Evolutionary conservation across 2,888 invertebrate genomes (phyloP).

Genomic region (Lepeophtheirus nordmannii): DNA sequence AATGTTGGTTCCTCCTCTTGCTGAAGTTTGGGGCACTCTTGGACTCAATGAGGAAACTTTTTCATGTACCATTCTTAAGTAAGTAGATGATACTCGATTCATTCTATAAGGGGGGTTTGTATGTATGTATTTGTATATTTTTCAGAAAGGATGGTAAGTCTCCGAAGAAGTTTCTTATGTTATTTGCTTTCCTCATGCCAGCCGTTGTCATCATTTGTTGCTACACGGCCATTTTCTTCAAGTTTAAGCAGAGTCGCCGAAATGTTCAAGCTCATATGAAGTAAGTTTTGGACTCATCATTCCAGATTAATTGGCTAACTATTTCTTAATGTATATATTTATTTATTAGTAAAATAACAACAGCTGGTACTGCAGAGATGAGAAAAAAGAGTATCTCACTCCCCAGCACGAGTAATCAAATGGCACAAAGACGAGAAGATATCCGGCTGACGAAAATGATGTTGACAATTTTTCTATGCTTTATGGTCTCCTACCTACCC

Average conservation of each 20-base stretch:
- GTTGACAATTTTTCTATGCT: slow-evolving; percentile 66
- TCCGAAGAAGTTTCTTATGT: slow-evolving; percentile 67
- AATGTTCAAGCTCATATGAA: slow-evolving; percentile 20
- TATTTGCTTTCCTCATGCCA: slow-evolving; percentile 65
- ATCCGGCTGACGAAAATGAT: slow-evolving; percentile 65
- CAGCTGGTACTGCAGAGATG: background rate
- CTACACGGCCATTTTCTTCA: slow-evolving; percentile 69
- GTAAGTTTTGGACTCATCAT: background rate
- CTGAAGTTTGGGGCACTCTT: slow-evolving; percentile 68
- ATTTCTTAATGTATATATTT: background rate
- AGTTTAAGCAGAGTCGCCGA: slow-evolving; percentile 53
- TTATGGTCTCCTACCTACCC: slow-evolving; percentile 58
- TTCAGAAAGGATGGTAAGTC: slow-evolving; percentile 50
- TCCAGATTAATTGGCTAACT: no score
- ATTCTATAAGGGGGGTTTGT: background rate
- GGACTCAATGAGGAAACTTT: slow-evolving; percentile 63
- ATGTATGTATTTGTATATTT: background rate
- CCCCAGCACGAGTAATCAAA: background rate
- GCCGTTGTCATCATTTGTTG: slow-evolving; percentile 67
- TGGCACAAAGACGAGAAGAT: slow-evolving; percentile 45
- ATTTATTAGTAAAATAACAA: background rate
- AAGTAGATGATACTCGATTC: background rate
- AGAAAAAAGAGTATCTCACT: background rate
- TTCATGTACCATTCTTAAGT: slow-evolving; percentile 67
- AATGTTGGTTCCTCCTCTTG: slow-evolving; percentile 48